Evolutionary conservation across 2,888 invertebrate species (phyloP), one percentile per base, ranked within the genome.

Genomic region (Ariolimax columbianus): DNA sequence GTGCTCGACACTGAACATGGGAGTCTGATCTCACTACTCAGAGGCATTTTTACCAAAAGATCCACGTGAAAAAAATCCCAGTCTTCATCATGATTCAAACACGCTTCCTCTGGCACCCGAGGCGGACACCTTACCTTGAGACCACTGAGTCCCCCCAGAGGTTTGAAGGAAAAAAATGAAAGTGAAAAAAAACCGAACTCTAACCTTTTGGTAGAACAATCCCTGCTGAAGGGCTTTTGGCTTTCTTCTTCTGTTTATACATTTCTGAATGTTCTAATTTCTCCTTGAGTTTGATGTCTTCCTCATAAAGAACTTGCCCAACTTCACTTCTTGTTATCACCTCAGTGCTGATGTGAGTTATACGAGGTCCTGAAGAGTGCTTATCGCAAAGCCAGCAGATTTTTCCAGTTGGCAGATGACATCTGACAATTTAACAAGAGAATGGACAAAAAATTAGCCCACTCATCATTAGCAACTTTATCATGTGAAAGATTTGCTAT

Each of bases 321-420:
- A 86, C 84, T 38, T 86, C 87, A 33, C 88, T 89, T 36, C 89
- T 85, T 4, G 89, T 87, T 19, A 89, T 88, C 0, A 73, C 88
- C 88, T 78, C 89, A 77, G 47, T 88, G 85, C 83, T 82, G 59
- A 92, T 88, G 51, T 90, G 90, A 43, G 91, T 90, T 55, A 92
- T 91, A 59, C 91, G 89, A 33, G 90, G 88, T 36, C 90, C 89
- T 36, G 89, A 88, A 86, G 91, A 91, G 83, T 93, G 93, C 36
- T 89, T 82, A 11, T 89, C 86, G 89, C 92, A 93, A 77, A 93
- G 85, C 92, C 92, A 92, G 77, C 90, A 89, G 51, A 91, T 89
- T 88, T 92, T 92, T 6, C 92, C 92, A 87, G 91, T 92, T 19
- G 92, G 92, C 33, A 93, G 85, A 79, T 90, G 89, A 78, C 92